Evolutionary conservation across 2,888 invertebrate species (phyloP).

Genomic region (Drosophila yooni): DNA sequence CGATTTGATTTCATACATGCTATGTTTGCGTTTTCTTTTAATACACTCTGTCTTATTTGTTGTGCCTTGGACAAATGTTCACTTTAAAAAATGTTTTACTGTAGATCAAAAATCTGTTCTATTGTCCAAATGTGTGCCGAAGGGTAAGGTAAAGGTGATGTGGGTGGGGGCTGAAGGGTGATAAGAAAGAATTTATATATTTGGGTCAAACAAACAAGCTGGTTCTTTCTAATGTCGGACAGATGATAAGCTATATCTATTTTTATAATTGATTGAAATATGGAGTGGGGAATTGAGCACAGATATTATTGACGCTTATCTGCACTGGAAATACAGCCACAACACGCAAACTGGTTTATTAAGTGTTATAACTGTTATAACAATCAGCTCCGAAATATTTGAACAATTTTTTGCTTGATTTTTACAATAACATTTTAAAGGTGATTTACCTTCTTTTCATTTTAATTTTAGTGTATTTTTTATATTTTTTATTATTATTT

Average conservation of each 20-base stretch:
- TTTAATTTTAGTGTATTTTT: conserved; percentile 6
- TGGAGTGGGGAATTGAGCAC: conserved; percentile 5
- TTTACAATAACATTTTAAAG: conserved; percentile 34
- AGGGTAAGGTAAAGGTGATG: neutral
- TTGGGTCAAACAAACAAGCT: conserved; percentile 9
- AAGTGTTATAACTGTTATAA: conserved; percentile 17
- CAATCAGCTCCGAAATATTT: conserved; percentile 40
- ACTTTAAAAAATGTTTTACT: conserved; percentile 21
- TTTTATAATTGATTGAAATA: conserved; percentile 22
- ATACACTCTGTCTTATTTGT: conserved; percentile 33
- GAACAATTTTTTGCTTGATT: conserved; percentile 29
- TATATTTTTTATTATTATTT: conserved; percentile 8
- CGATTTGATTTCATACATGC: conserved; percentile 55
- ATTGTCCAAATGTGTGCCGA: conserved; percentile 8
- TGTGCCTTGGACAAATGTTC: conserved; percentile 61
- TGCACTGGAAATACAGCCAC: conserved; percentile 32
- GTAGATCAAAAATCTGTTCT: conserved; percentile 36
- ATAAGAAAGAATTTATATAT: conserved; percentile 1
- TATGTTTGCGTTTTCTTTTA: conserved; percentile 50
- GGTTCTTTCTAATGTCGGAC: neutral
- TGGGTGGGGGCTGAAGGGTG: neutral
- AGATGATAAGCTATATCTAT: conserved; percentile 26
- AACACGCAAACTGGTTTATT: conserved; percentile 28
- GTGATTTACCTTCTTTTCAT: conserved; percentile 3
- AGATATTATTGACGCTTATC: conserved; percentile 37